Percentiles rank a stretch among this genome's conserved stretches.
These are phyloP conservation scores for Vollenhovia emeryi DNA, from an alignment of 1,140 invertebrate genomes.

Conservation along the genomic window DNA sequence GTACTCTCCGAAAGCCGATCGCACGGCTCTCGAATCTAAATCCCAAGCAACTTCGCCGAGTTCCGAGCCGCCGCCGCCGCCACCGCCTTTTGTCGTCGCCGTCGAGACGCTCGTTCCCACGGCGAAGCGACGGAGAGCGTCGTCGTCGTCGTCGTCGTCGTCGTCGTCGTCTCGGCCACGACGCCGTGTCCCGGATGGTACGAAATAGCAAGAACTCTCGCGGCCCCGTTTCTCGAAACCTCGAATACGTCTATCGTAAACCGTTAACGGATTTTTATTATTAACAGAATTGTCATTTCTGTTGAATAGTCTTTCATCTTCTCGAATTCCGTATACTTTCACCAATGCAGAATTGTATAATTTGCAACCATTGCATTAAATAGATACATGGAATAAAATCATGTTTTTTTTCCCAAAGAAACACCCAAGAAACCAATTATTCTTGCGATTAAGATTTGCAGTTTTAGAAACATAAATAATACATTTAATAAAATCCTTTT, in stretches of 20 bases:
- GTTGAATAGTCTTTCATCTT: background rate
- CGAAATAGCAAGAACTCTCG: constrained; percentile 21
- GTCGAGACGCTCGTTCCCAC: constrained; percentile 44
- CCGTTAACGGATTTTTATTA: background rate
- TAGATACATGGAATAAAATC: background rate
- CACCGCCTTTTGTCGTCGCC: constrained; percentile 23
- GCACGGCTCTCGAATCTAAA: constrained; percentile 62
- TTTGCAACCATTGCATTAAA: background rate
- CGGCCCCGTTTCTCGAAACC: constrained; percentile 6
- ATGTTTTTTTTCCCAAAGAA: background rate
- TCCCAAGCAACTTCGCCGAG: constrained; percentile 56
- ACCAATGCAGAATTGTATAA: background rate
- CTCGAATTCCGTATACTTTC: background rate
- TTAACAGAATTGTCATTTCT: background rate
- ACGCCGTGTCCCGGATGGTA: background rate
- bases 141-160: constrained; percentile 10
- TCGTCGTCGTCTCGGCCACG: background rate
- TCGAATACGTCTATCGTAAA: background rate
- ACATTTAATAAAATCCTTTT: background rate
- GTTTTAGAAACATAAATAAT: background rate
- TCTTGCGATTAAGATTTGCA: background rate
- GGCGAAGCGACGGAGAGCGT: background rate
- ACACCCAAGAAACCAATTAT: background rate
- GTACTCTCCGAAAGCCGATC: constrained; percentile 52
- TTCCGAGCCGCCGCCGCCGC: background rate